Evolutionary conservation across 1,140 invertebrate species (phyloP), one percentile per base, ranked within the genome.

Genomic region (Pararge aegeria): DNA sequence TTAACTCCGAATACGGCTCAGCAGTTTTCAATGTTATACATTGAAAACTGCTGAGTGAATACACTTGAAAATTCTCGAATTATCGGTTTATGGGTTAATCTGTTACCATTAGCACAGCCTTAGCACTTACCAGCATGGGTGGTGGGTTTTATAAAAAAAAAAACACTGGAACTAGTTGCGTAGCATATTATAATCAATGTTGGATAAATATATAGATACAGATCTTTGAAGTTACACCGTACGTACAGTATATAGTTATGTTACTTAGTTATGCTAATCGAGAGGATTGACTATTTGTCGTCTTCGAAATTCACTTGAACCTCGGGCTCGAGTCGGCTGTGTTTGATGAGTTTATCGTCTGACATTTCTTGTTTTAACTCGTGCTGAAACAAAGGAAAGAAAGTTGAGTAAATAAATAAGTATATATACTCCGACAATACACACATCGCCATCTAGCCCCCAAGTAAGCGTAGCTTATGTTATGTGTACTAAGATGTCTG

Each of bases 331-430:
- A 69, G 16, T n/a, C 59, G 61, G n/a, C 70, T 68, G 24, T 61
- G 78, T 50, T 83, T 80, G 19, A 46, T 57, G 0, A 70, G 38
- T 21, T 66, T 73, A 19, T 78, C 70, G 5, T 66, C 58, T 5
- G 70, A 52, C 55, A 84, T 56, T 1, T 68, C 66, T 34, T 77
- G 61, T 55, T 78, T 83, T 40, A 87, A 29, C 16, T 84, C 81
- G 61, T 79, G 80, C 81, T 86, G 67, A 15, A 64, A 70, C 68
- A 49, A 56, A 38, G 18, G 3, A 40, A 19, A 51, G 19, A 54
- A 54, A 15, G 1, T 34, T 15, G 2, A 18, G n/a, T 16, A 30
- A 37, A 13, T 10, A 49, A 9, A 37, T n/a, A 7, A 50, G 48
- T 29, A 30, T 46, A 38, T 1, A 12, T 12, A 3, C 30, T 34